Base-by-base conservation (phyloP, 2,113 vertebrate genomes). In the Labrus mixtus region DNA sequence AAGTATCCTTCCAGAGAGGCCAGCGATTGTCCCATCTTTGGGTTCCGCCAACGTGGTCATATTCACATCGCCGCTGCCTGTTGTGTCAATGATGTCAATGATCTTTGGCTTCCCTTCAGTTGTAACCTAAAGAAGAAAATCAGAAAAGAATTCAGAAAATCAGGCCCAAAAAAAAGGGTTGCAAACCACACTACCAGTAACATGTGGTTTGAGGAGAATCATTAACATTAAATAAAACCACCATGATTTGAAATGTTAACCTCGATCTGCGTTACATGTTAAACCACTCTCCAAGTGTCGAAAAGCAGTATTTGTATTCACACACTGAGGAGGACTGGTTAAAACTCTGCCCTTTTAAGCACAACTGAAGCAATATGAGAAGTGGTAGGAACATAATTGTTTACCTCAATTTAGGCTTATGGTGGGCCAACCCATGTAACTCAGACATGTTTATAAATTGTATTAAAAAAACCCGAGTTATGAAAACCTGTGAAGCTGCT, bases 71-170 rank as follows among this genome's bases (percentile, higher is more conserved):
- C 98, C 98, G 70, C 98, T 99, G 87, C 98, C 98, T 6, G 98
- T 99, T 0, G 98, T 99, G 78, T 99, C 98, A 22, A 99, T 98
- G 88, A 99, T 99, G 86, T 98, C 98, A 67, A 99, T 67, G 79
- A 99, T 97, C 94, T 99, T 99, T 45, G 98, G 97, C 80, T 97
- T 98, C 37, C 97, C 96, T 76, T 99, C 97, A 45, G 96, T 96
- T 76, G 98, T 99, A 87, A 95, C 86, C 98, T 99, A 10, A 80
- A 82, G 89, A 84, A 80, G 16, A 4, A 33, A 51, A n/a, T 55
- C 0, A 16, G 7, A 0, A 50, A 84, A 50, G 72, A 45, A 80
- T 10, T n/a, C 2, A 41, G 7, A 39, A 4, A 16, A 16, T 16
- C 22, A 37, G 12, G 13, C 25, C 25, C 25, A 25, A 25, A 25